These are phyloP conservation scores for Pristionchus entomophagus DNA, from an alignment of 2,888 invertebrate genomes.

Conservation along the genomic window DNA sequence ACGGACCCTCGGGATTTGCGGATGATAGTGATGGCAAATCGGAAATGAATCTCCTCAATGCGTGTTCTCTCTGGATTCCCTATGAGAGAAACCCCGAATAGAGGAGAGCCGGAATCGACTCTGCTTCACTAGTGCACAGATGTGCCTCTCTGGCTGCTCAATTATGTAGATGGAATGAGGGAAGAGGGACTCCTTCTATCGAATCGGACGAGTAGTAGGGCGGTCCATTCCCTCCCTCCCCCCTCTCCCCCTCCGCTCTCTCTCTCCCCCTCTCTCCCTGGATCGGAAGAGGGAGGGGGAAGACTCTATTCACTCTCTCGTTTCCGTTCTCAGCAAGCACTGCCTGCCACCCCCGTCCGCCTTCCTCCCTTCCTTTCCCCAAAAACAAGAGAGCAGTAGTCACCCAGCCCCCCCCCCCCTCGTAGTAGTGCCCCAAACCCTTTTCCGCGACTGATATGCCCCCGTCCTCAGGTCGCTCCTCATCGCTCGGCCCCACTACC, in stretches of 20 bases:
- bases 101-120: too few relatives aligned
- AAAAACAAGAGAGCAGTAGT: neutral
- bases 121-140: too few relatives aligned
- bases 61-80: too few relatives aligned
- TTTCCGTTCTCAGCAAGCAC: slow-evolving; percentile 9
- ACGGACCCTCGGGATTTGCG: too few relatives aligned
- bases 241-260: too few relatives aligned
- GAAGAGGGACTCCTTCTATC: slow-evolving; percentile 19
- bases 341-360: neutral
- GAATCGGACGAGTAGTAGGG: slow-evolving; percentile 1
- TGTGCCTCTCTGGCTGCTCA: neutral
- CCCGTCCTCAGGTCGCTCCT: slow-evolving; percentile 62
- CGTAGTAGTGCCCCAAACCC: too few relatives aligned
- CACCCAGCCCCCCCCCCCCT: neutral
- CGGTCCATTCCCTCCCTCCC: too few relatives aligned
- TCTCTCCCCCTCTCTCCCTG: too few relatives aligned
- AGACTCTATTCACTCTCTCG: neutral
- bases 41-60: too few relatives aligned
- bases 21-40: too few relatives aligned
- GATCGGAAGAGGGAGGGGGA: slow-evolving; percentile 26
- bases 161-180: slow-evolving; percentile 23
- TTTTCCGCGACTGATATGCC: neutral
- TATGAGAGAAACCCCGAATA: too few relatives aligned
- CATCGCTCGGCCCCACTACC: slow-evolving; percentile 63
- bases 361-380: neutral